phyloP scores from a whole-genome alignment of 35 echinoderm and acorn worm species.

The Heliocidaris erythrogramma region DNA sequence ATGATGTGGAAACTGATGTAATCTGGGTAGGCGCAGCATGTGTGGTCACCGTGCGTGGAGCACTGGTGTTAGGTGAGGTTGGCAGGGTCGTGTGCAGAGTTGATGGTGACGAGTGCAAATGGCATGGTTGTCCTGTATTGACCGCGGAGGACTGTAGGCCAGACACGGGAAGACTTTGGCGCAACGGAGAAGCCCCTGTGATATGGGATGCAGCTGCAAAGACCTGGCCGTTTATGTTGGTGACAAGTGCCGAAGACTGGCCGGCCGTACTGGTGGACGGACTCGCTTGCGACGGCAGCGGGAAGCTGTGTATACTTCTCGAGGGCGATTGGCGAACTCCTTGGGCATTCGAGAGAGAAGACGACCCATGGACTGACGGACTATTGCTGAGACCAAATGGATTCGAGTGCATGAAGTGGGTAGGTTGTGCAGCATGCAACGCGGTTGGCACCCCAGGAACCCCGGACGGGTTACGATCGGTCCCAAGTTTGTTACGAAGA shows the following conservation, averaged over 20 bases:
- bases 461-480: neutral
- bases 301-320: neutral
- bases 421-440: neutral
- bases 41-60: neutral
- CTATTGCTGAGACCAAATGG: neutral
- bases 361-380: neutral
- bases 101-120: neutral
- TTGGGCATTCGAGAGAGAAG: too few relatives aligned
- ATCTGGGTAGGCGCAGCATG: neutral
- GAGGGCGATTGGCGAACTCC: neutral
- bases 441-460: neutral
- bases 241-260: neutral
- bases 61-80: neutral
- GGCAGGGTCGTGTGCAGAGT: neutral
- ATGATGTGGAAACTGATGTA: neutral
- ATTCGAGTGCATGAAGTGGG: neutral
- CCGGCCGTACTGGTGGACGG: neutral
- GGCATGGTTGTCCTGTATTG: neutral
- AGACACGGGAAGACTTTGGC: neutral
- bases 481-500: neutral
- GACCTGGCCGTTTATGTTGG: neutral
- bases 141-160: neutral
- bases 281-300: neutral
- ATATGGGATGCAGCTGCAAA: neutral
- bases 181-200: neutral